Percentiles rank a stretch among this genome's conserved stretches.
phyloP scores from a whole-genome alignment of 1,140 invertebrate species.

The Artemia franciscana region DNA sequence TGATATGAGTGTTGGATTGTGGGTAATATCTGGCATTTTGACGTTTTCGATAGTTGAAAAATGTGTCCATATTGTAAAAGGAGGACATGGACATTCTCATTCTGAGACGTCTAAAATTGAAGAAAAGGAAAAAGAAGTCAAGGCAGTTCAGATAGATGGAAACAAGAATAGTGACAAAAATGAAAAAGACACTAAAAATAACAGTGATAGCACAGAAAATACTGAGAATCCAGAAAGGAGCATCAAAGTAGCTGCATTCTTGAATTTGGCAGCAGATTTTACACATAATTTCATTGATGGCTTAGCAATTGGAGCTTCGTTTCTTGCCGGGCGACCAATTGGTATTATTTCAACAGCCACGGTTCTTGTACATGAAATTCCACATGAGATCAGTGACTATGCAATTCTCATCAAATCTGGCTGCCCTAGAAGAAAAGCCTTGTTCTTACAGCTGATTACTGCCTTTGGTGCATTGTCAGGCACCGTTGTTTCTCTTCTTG shows the following conservation, averaged over 20 bases:
- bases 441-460: constrained; percentile 69
- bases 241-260: too few species aligned
- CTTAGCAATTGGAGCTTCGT: constrained; percentile 87
- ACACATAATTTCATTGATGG: constrained; percentile 94
- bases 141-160: too few species aligned
- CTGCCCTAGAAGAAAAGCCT: constrained; percentile 69
- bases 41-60: constrained; percentile 82
- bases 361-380: constrained; percentile 85
- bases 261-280: too few species aligned
- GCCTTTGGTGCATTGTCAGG: constrained; percentile 81
- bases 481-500: constrained; percentile 57
- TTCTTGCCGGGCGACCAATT: constrained; percentile 55
- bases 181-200: too few species aligned
- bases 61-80: constrained; percentile 65
- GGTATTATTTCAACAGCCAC: constrained; percentile 74
- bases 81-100: constrained; percentile 41
- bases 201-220: too few species aligned
- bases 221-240: too few species aligned
- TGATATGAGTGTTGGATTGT: constrained; percentile 66
- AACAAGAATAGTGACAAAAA: too few species aligned
- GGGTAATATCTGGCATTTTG: constrained; percentile 67
- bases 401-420: constrained; percentile 87
- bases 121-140: too few species aligned
- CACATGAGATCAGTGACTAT: constrained; percentile 96
- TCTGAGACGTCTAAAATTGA: too few species aligned